Evolutionary conservation across 2,113 vertebrate genomes (phyloP).

Genomic region (Phrynosoma blainvillii): DNA sequence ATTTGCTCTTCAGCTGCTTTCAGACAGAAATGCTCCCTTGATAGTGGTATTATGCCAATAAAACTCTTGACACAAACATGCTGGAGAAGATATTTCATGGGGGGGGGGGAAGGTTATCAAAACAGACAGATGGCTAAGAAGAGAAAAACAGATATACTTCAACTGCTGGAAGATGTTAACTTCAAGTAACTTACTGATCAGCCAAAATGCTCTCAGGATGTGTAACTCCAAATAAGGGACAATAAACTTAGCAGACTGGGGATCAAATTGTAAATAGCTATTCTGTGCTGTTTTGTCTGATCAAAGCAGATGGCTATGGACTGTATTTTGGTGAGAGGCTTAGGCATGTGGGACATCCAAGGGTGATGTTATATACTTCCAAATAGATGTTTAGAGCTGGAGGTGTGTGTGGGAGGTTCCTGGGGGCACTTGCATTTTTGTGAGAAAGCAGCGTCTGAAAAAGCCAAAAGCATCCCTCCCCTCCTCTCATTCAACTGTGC

Average conservation of each 20-base stretch:
- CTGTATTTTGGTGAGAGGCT: constrained; percentile 47
- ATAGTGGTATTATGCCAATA: constrained; percentile 9
- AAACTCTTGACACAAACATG: constrained; percentile 26
- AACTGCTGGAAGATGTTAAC: constrained; percentile 40
- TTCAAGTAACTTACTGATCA: constrained; percentile 44
- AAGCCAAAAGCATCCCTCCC: not conserved
- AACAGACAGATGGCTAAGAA: constrained; percentile 1
- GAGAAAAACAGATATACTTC: constrained; percentile 33
- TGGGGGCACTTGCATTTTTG: constrained; percentile 59
- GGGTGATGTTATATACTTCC: constrained; percentile 53
- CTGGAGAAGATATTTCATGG: not conserved
- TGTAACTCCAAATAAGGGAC: constrained; percentile 49
- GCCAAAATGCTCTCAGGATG: constrained; percentile 63
- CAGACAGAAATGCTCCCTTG: not conserved
- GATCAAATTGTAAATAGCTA: constrained; percentile 11
- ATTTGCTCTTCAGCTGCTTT: constrained; percentile 34
- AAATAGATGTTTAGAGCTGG: constrained; percentile 40
- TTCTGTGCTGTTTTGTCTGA: not conserved
- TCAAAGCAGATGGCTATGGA: constrained; percentile 48
- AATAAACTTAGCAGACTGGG: constrained; percentile 25
- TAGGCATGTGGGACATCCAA: constrained; percentile 44
- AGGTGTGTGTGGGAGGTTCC: constrained; percentile 68
- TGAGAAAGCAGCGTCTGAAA: constrained; percentile 67
- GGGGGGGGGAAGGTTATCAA: not conserved
- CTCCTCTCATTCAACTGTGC: constrained; percentile 41